Evolutionary conservation across 2,888 invertebrate genomes (phyloP).

Genomic region (Leptopilina myrica): DNA sequence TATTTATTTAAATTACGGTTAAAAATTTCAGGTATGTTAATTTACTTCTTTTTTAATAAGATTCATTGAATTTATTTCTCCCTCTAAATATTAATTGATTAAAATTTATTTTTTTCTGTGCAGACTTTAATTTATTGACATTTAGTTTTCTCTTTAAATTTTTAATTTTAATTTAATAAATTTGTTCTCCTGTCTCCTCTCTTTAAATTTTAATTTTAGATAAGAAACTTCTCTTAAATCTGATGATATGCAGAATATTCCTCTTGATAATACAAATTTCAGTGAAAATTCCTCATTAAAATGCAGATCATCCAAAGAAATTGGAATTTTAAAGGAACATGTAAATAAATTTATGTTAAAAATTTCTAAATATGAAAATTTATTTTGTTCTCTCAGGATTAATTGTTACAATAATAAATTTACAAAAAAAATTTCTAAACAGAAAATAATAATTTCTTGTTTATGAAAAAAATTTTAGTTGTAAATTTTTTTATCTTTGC

Average conservation of each 20-base stretch:
- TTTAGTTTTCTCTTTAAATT: background rate
- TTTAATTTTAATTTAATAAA: background rate
- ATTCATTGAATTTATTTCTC: background rate
- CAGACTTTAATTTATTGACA: background rate
- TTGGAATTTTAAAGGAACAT: slow-evolving; percentile 55
- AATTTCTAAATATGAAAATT: background rate
- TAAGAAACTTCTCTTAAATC: background rate
- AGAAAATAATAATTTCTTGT: background rate
- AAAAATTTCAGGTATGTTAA: slow-evolving; percentile 36
- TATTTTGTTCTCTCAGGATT: background rate
- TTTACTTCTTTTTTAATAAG: too few species aligned
- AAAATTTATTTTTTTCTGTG: background rate
- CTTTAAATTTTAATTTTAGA: background rate
- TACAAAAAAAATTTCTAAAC: background rate
- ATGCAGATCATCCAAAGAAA: background rate
- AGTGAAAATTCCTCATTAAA: slow-evolving; percentile 45
- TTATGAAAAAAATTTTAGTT: too few species aligned
- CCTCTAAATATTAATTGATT: background rate
- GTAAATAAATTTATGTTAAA: slow-evolving; percentile 47
- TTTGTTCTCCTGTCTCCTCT: background rate
- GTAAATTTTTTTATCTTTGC: background rate
- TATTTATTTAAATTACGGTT: slow-evolving; percentile 50
- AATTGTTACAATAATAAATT: background rate
- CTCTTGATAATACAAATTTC: slow-evolving; percentile 50
- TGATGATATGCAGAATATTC: slow-evolving; percentile 65